Evolutionary conservation across 2,888 invertebrate species (phyloP).

Genomic region (Xanthorhoe designata): DNA sequence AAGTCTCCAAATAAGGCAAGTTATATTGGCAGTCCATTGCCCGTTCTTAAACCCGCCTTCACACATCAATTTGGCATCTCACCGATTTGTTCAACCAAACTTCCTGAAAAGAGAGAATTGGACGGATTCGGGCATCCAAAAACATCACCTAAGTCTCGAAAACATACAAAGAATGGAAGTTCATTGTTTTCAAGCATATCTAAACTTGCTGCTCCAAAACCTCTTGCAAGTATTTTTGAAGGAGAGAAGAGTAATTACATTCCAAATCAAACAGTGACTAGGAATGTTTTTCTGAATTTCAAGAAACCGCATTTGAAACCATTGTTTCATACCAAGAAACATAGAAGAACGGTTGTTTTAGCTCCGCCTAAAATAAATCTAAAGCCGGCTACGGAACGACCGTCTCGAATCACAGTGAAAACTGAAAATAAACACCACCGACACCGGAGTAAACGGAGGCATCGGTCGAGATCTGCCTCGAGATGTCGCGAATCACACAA

Average conservation of each 20-base stretch:
- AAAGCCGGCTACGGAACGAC: conserved; percentile 73
- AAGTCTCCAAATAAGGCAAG: conserved; percentile 72
- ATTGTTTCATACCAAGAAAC: conserved; percentile 82
- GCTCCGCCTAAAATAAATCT: conserved; percentile 80
- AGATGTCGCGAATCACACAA: conserved; percentile 85
- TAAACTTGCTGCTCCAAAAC: conserved; percentile 67
- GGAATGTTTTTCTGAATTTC: conserved; percentile 80
- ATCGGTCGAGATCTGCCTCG: conserved; percentile 79
- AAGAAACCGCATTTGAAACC: conserved; percentile 76
- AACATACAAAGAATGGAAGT: conserved; percentile 61
- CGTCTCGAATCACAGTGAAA: conserved; percentile 75
- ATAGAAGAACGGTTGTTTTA: conserved; percentile 82
- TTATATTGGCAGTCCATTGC: conserved; percentile 66
- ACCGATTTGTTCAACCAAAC: conserved; percentile 69
- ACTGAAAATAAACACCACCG: conserved; percentile 79
- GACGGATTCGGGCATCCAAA: conserved; percentile 60
- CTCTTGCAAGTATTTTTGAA: conserved; percentile 73
- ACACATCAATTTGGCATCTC: conserved; percentile 79
- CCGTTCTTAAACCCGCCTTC: conserved; percentile 74
- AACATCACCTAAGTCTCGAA: conserved; percentile 72
- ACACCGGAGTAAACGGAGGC: conserved; percentile 78
- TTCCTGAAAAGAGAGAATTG: conserved; percentile 64
- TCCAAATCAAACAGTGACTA: conserved; percentile 74
- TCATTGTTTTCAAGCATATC: conserved; percentile 53
- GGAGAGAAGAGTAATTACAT: conserved; percentile 78